Conservation (phyloP, 2,797 vertebrate species). For the Phylloscopus collybita region DNA sequence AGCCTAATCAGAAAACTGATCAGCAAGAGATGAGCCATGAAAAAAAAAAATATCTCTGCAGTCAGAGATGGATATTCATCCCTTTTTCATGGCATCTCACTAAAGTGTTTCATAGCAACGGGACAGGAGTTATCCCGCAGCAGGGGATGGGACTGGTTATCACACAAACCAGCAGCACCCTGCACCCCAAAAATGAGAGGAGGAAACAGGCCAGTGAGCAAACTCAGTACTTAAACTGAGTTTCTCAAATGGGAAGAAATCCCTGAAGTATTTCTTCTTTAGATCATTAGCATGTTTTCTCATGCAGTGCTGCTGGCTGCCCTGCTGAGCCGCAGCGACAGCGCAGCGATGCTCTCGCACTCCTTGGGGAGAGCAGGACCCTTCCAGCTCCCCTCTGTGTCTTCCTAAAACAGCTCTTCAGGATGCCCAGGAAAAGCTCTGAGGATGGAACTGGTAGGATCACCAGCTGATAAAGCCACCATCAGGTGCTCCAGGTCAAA, state of each 20-base stretch:
- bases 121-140: slow-evolving; percentile 13
- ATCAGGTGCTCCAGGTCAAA: not conserved
- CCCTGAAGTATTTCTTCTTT: not conserved
- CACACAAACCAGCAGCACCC: not conserved
- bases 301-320: slow-evolving; percentile 31
- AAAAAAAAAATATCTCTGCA: not conserved
- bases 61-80: slow-evolving; percentile 28
- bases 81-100: not conserved
- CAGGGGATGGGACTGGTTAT: not conserved
- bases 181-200: not conserved
- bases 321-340: accelerated
- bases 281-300: not conserved
- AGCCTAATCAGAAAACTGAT: not conserved
- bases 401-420: not conserved
- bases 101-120: slow-evolving; percentile 8
- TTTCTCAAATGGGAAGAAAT: not conserved
- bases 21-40: not conserved
- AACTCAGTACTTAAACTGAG: not conserved
- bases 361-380: not conserved
- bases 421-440: not conserved
- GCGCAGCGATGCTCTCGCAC: accelerated
- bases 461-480: not conserved
- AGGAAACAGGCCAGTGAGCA: not conserved
- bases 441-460: not conserved
- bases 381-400: not conserved